Percentiles rank a stretch among this genome's conserved stretches.
Conservation (phyloP, 2,888 invertebrate genomes). For the Xanthia togata region DNA sequence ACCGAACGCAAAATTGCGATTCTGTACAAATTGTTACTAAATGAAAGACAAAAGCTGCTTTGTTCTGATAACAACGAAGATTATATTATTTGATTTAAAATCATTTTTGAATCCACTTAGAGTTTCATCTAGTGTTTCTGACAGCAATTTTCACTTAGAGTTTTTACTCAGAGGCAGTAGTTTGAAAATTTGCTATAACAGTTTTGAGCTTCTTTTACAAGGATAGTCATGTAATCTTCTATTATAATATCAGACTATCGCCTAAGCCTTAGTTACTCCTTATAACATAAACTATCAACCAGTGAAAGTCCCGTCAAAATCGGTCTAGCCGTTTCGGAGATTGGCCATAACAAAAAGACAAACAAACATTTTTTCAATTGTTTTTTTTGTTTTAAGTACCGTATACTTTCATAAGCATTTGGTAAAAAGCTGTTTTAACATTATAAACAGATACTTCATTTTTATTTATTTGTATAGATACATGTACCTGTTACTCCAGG, state of each 20-base stretch:
- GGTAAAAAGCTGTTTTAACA: too few species aligned
- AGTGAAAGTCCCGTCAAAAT: too few species aligned
- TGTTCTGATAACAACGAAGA: conserved; percentile 33
- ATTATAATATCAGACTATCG: neutral
- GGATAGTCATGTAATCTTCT: neutral
- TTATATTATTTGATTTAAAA: conserved; percentile 30
- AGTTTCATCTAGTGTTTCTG: neutral
- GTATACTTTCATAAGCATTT: too few species aligned
- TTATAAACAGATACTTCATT: too few species aligned
- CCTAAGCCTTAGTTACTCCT: too few species aligned
- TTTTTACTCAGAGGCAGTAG: neutral
- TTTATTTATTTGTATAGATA: too few species aligned
- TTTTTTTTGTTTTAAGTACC: too few species aligned
- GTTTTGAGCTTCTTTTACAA: neutral
- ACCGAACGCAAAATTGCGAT: conserved; percentile 23
- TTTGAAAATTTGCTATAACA: neutral
- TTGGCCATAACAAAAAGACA: too few species aligned
- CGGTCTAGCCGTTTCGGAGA: too few species aligned
- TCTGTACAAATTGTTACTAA: conserved; percentile 32
- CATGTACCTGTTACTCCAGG: neutral
- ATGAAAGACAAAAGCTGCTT: conserved; percentile 12
- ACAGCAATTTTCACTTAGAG: conserved; percentile 11
- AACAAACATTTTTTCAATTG: too few species aligned
- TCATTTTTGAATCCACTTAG: conserved; percentile 17
- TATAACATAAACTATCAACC: too few species aligned